These are phyloP conservation scores for Coelopa frigida DNA, from an alignment of 1,140 invertebrate genomes.

Conservation along the genomic window DNA sequence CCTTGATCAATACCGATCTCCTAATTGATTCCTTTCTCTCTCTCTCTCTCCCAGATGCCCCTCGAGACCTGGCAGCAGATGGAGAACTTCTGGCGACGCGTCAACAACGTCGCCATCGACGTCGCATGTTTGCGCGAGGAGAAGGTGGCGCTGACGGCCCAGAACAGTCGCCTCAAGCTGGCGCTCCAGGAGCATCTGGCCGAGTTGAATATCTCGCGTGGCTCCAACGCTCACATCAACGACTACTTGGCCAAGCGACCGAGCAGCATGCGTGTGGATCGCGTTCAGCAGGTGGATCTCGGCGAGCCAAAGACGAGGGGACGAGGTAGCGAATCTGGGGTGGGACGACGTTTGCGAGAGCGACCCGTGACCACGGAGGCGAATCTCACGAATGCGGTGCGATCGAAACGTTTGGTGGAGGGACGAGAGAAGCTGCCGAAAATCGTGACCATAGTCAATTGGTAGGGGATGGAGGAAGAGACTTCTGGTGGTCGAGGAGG, in stretches of 20 bases:
- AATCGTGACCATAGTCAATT: conserved; percentile 15
- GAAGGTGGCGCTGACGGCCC: conserved; percentile 26
- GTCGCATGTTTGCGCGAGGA: conserved; percentile 34
- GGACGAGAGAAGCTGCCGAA: conserved; percentile 23
- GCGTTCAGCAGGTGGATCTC: conserved; percentile 24
- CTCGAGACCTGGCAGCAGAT: conserved; percentile 17
- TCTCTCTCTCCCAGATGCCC: conserved; percentile 5
- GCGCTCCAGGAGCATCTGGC: conserved; percentile 36
- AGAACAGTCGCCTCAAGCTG: conserved; percentile 29
- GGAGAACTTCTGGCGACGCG: conserved; percentile 41
- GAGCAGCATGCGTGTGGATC: conserved; percentile 41
- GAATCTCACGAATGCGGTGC: conserved; percentile 27
- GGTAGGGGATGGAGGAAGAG: too few species aligned
- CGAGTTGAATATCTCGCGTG: conserved; percentile 34
- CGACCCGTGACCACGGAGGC: conserved; percentile 26
- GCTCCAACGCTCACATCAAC: conserved; percentile 33
- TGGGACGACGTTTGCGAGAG: conserved; percentile 13
- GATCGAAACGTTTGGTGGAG: conserved; percentile 20
- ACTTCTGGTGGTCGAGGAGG: too few species aligned
- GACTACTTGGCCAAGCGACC: conserved; percentile 33
- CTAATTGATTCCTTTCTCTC: neutral
- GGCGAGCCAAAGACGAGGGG: conserved; percentile 29
- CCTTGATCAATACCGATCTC: too few species aligned
- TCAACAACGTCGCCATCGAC: conserved; percentile 38
- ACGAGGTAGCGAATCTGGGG: conserved; percentile 13